Evolutionary conservation across 1,140 invertebrate species (phyloP).

Genomic region (Thaumetopoea pityocampa): DNA sequence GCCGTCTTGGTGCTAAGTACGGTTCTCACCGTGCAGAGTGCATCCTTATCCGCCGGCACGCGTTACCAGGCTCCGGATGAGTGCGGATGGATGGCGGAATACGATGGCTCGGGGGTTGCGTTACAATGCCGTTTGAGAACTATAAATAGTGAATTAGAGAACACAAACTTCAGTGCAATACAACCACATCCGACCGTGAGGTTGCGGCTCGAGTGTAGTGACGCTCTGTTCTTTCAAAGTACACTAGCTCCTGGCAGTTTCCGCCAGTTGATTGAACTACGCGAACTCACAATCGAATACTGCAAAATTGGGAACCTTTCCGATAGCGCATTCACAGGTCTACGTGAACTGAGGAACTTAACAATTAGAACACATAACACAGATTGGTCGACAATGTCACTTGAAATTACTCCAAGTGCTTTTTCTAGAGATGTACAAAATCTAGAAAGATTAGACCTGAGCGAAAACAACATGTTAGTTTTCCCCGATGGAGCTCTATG

Average conservation of each 20-base stretch:
- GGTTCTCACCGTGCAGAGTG: constrained; percentile 51
- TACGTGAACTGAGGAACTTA: constrained; percentile 88
- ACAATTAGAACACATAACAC: constrained; percentile 92
- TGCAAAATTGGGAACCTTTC: constrained; percentile 94
- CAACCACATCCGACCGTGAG: constrained; percentile 91
- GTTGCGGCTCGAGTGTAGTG: constrained; percentile 88
- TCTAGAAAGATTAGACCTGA: constrained; percentile 88
- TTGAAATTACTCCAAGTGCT: constrained; percentile 85
- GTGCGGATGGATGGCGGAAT: constrained; percentile 85
- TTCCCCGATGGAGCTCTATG: constrained; percentile 90
- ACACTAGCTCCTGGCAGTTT: constrained; percentile 91
- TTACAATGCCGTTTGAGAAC: constrained; percentile 87
- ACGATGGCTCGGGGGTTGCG: constrained; percentile 81
- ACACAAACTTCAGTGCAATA: constrained; percentile 92
- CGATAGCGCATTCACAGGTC: constrained; percentile 87
- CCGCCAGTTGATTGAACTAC: constrained; percentile 86
- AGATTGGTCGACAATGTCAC: constrained; percentile 90
- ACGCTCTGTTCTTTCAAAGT: constrained; percentile 90
- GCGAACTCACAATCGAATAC: constrained; percentile 90
- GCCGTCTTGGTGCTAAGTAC: constrained; percentile 59
- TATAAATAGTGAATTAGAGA: constrained; percentile 92
- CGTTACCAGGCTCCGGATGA: constrained; percentile 89
- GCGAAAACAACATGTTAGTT: constrained; percentile 91
- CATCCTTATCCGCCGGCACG: constrained; percentile 67
- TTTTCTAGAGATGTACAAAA: constrained; percentile 85